Conservation (phyloP, 64 coral and sea anemone genomes). For the Exaiptasia diaphana region DNA sequence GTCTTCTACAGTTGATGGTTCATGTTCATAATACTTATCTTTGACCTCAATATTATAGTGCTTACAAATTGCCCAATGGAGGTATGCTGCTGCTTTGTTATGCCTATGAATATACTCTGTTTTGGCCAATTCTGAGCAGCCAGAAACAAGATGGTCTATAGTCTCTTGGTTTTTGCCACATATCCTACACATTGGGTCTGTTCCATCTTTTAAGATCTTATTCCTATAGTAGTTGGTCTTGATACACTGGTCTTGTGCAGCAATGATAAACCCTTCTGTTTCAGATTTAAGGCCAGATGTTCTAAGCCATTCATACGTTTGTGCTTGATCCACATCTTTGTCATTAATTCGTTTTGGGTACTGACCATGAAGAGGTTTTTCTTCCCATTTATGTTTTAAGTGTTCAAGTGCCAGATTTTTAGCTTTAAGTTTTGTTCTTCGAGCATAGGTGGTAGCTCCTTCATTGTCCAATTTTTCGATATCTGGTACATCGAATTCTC, state of each 20-base stretch:
- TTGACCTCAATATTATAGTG: not conserved
- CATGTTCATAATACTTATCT: slow-evolving; percentile 4
- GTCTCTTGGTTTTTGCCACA: slow-evolving; percentile 10
- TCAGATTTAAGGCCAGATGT: not conserved
- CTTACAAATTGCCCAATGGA: slow-evolving; percentile 8
- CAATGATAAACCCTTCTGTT: slow-evolving; percentile 12
- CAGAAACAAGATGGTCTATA: slow-evolving; percentile 10
- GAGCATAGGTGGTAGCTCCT: too few species aligned
- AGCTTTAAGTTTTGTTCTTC: too few species aligned
- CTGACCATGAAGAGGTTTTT: slow-evolving; percentile 20
- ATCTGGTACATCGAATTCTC: too few species aligned
- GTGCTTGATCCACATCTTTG: not conserved
- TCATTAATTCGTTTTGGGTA: not conserved
- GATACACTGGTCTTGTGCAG: slow-evolving; percentile 11
- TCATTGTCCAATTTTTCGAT: too few species aligned
- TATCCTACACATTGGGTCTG: slow-evolving; percentile 27
- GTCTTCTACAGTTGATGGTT: not conserved
- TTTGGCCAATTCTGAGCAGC: slow-evolving; percentile 27
- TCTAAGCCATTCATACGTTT: not conserved
- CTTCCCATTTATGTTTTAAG: too few species aligned
- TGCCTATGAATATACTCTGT: slow-evolving; percentile 1
- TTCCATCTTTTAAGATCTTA: not conserved
- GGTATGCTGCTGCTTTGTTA: not conserved
- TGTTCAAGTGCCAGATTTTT: too few species aligned
- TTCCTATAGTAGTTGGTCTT: not conserved